These are phyloP conservation scores for Porites rus DNA, from an alignment of 92 coral and sea anemone species.

Conservation along the genomic window DNA sequence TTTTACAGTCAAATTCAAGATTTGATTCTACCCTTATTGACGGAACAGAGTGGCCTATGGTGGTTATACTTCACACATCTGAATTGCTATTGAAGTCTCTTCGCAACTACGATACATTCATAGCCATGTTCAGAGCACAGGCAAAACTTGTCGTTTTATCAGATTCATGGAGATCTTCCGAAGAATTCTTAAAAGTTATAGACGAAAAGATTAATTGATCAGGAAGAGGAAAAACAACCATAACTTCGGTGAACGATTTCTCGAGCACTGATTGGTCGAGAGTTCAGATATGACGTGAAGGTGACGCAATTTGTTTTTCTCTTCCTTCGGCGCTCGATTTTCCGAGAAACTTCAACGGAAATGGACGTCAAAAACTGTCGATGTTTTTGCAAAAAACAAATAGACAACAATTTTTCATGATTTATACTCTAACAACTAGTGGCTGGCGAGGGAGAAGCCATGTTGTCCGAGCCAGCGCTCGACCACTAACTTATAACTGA, in stretches of 20 bases:
- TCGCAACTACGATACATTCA: conserved; percentile 57
- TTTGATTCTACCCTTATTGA: conserved; percentile 40
- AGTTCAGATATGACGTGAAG: too few relatives aligned
- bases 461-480: too few relatives aligned
- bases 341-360: too few relatives aligned
- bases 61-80: conserved; percentile 47
- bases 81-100: conserved; percentile 37
- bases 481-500: too few relatives aligned
- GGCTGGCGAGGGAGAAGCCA: too few relatives aligned
- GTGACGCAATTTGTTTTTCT: too few relatives aligned
- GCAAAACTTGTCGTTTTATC: conserved; percentile 63
- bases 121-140: conserved; percentile 64
- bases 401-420: too few relatives aligned
- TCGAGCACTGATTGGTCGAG: too few relatives aligned
- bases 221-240: not conserved
- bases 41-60: conserved; percentile 68
- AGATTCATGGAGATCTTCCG: conserved; percentile 41
- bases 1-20: conserved; percentile 44
- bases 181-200: conserved; percentile 37
- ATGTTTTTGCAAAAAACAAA: too few relatives aligned
- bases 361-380: too few relatives aligned
- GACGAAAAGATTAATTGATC: conserved; percentile 17
- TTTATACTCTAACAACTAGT: too few relatives aligned
- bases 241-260: not conserved
- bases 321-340: too few relatives aligned